A percentile compares a stretch with the other conserved stretches of the same genome.
These are phyloP conservation scores for Thecocarcelia acutangulata DNA, from an alignment of 2,888 invertebrate genomes.

Conservation along the genomic window DNA sequence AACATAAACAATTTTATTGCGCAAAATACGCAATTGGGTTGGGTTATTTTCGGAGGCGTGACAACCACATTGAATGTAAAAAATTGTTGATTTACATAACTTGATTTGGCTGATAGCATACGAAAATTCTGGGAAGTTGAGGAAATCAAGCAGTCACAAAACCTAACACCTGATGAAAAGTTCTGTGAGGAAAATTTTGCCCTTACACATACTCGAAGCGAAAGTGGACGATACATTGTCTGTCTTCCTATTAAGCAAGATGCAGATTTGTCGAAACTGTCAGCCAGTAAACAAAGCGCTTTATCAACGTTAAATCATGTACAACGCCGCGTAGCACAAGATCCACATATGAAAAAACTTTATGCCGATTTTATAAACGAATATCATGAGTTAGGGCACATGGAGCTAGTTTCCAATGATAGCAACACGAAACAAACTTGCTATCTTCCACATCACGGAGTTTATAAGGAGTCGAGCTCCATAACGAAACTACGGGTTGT, in stretches of 20 bases:
- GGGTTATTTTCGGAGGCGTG: too few relatives aligned
- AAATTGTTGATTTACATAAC: background rate
- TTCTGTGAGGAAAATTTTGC: conserved; percentile 42
- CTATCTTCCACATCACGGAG: conserved; percentile 58
- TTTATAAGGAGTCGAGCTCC: conserved; percentile 33
- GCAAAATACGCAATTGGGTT: too few relatives aligned
- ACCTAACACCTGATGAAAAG: background rate
- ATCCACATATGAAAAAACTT: conserved; percentile 5
- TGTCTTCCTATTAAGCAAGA: too few relatives aligned
- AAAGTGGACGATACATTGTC: too few relatives aligned
- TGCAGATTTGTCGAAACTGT: conserved; percentile 10
- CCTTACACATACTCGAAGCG: too few relatives aligned
- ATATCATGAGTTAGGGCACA: conserved; percentile 20
- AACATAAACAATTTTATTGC: too few relatives aligned
- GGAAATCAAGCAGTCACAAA: background rate
- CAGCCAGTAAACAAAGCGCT: background rate
- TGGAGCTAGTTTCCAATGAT: background rate
- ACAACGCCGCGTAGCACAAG: background rate
- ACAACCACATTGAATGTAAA: background rate
- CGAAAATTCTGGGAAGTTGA: conserved; percentile 47
- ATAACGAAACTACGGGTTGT: too few relatives aligned
- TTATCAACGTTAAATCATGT: too few relatives aligned
- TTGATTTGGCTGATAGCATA: conserved; percentile 42
- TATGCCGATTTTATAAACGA: conserved; percentile 61
- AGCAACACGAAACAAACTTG: conserved; percentile 16